Evolutionary conservation across 2,888 invertebrate genomes (phyloP).

Genomic region (Sarcophaga carnaria): DNA sequence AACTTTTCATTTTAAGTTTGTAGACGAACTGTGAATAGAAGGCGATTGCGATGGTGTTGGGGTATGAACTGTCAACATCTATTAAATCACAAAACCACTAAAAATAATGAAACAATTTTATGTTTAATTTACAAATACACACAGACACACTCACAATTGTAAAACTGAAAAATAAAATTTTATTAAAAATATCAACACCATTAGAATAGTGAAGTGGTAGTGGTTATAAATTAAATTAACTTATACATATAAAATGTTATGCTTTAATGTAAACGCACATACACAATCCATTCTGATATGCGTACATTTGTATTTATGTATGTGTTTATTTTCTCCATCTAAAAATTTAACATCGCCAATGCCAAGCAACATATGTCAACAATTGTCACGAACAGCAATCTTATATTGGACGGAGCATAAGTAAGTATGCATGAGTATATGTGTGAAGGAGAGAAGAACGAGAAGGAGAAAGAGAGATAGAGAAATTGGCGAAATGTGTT

Average conservation of each 20-base stretch:
- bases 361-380: conserved; percentile 19
- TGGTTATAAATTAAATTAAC: conserved; percentile 9
- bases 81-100: conserved; percentile 2
- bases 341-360: neutral
- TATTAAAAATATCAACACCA: neutral
- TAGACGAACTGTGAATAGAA: neutral
- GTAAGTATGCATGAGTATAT: too few species aligned
- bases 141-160: neutral
- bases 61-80: neutral
- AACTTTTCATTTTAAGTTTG: conserved; percentile 1
- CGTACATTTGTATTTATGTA: neutral
- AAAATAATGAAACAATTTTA: conserved; percentile 11
- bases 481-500: conserved; percentile 3
- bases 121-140: conserved; percentile 7
- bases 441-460: neutral
- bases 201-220: neutral
- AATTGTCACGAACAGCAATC: conserved; percentile 15
- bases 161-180: neutral
- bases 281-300: neutral
- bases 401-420: too few species aligned
- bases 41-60: too few species aligned
- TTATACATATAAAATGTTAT: neutral
- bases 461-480: too few species aligned
- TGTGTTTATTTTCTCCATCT: neutral
- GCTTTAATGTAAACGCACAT: neutral